Base-by-base conservation (phyloP, 2,797 vertebrate species). In the Astyanax mexicanus region DNA sequence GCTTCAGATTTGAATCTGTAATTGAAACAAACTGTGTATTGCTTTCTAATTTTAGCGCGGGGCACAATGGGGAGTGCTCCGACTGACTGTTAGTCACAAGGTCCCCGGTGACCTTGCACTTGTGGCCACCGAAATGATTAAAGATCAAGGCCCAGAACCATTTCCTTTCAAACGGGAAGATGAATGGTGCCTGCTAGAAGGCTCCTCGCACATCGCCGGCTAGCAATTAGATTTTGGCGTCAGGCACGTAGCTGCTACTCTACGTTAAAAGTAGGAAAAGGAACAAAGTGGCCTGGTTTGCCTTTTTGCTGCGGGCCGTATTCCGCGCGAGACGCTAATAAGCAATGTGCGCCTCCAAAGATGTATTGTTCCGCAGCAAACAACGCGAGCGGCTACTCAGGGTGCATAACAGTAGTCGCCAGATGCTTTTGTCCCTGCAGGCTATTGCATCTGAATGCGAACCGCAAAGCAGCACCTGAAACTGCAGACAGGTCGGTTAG, bases 1-100 rank as follows among this genome's bases (percentile, higher is more conserved):
- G 73, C 80, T 86, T 84, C 78, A 83, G 85, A 87, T 87, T 82
- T 84, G 74, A 85, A 83, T 87, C 83, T 84, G 73, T 86, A 83
- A 86, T 87, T 87, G 84, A 83, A 86, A 79, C 78, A 87, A 85
- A 84, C 80, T 73, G 75, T 52, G 77, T 74, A 82, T 80, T 80
- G 82, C 74, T 80, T 78, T 86, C 84, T 84, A 83, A 85, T 84
- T 86, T 80, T 80, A 79, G 80, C 70, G 11, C 3, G 12, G 52
- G 57, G 47, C 70, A 69, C 71, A 77, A 71, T 68, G 75, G 61
- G 67, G 12, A 78, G 72, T 62, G 57, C 62, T 79, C 72, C 55
- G 40, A 54, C 70, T 25, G 75, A 71, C 77, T 72, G 83, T 84
- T 83, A 81, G 78, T 85, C 82, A 70, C 57, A 42, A 72, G 75